Percentiles rank a stretch among this genome's conserved stretches.
Conservation (phyloP, 2,113 vertebrate species). For the Mus pahari region DNA sequence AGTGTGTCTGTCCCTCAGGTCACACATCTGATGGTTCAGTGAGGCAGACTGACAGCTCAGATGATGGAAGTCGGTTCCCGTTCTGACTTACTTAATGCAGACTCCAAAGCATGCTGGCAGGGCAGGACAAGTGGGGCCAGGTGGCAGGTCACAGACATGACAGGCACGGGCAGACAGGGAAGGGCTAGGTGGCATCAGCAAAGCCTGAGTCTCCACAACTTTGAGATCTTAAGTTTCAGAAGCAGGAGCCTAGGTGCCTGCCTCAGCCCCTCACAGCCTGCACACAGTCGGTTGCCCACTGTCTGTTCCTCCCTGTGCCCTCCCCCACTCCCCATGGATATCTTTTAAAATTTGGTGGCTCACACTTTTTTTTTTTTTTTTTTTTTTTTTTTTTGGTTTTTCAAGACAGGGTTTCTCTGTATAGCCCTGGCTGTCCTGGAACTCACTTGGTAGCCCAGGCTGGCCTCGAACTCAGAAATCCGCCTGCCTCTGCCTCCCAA, state of each 20-base stretch:
- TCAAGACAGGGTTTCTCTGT: too few relatives aligned
- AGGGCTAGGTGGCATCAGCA: not conserved
- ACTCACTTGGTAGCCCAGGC: too few relatives aligned
- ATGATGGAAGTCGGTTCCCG: not conserved
- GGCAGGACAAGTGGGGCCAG: not conserved
- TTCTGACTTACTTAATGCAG: not conserved
- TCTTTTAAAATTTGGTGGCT: not conserved
- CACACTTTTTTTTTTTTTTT: not conserved
- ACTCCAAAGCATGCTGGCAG: not conserved
- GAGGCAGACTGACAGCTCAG: not conserved
- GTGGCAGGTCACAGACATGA: not conserved
- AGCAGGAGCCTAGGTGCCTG: not conserved
- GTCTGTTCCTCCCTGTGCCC: not conserved
- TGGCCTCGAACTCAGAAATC: too few relatives aligned
- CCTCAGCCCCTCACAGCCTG: too few relatives aligned
- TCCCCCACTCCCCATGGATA: not conserved
- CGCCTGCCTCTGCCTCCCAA: too few relatives aligned
- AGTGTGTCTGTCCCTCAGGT: not conserved
- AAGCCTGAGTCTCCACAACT: not conserved
- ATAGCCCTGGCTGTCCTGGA: too few relatives aligned
- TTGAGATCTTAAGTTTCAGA: not conserved
- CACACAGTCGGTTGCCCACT: fast-evolving
- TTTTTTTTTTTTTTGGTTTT: too few relatives aligned
- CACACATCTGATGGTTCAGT: not conserved
- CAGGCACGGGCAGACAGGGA: not conserved